These are phyloP conservation scores for western clawed frog (Xenopus tropicalis) DNA, from an alignment of 2,113 vertebrate species.

Conservation along the genomic window UCB_Xtro_10.0 CM004446.2:106271001-106271500, in stretches of 20 bases:
- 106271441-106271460: constrained; percentile 45
- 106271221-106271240: constrained; percentile 39
- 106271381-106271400: constrained; percentile 44
- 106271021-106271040: background rate
- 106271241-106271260: constrained; percentile 44
- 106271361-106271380: constrained; percentile 37
- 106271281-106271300: constrained; percentile 39
- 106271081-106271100: constrained; percentile 20
- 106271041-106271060: constrained; percentile 5
- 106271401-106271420: constrained; percentile 35
- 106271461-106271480: constrained; percentile 36
- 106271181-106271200: constrained; percentile 39
- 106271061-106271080: constrained; percentile 9
- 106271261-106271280: constrained; percentile 43
- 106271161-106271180: constrained; percentile 38
- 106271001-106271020: constrained; percentile 4
- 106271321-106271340: constrained; percentile 42
- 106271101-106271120: background rate
- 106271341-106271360: constrained; percentile 44
- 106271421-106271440: constrained; percentile 42
- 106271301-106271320: constrained; percentile 42
- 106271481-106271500: constrained; percentile 21
- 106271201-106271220: constrained; percentile 32
- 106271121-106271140: constrained; percentile 18
- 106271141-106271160: constrained; percentile 33